Base-by-base conservation (phyloP, 1,140 invertebrate species). In the Philotrypesis tridentata region DNA sequence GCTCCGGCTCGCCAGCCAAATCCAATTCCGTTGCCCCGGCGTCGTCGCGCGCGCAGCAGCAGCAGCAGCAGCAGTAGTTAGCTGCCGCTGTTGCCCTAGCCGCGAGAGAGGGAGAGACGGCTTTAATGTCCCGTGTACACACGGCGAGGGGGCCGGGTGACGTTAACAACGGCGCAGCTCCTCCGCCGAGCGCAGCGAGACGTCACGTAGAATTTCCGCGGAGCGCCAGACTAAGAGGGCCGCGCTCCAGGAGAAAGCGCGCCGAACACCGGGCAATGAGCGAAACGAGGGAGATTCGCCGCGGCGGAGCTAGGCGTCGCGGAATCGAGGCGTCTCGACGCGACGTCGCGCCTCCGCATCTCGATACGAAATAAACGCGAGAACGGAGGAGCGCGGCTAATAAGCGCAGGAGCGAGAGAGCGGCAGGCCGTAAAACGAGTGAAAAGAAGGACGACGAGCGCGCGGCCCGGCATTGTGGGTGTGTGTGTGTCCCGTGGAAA, bases 101-200 rank as follows among this genome's bases (percentile, higher is more conserved):
- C n/a, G n/a, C n/a, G n/a, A n/a, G n/a, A n/a, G n/a, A n/a, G n/a
- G n/a, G 9, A 5, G 31, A 76, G 80, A 61, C 33, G 80, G 31
- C 67, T 77, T 68, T 71, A 71, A 82, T 71, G 74, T 43, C 11
- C 55, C 40, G 43, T 82, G 73, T 76, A 82, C 73, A 82, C 25
- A 82, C 25, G 60, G 21, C 29, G 7, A 40, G n/a, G 1, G n/a
- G n/a, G 27, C 55, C 27, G 55, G 40, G 79, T 14, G 31, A 75
- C 79, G 79, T 81, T 81, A 75, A 81, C 72, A 75, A 81, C 72
- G 25, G 21, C 33, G 72, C n/a, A n/a, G n/a, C n/a, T 7, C 31
- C n/a, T 29, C 40, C 70, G 55, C 48, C 25, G 55, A 31, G 79
- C 78, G 40, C 63, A 73, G n/a, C n/a, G n/a, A 72, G 78, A 80